A percentile compares a stretch with the other conserved stretches of the same genome.
Evolutionary conservation across 2,888 invertebrate species (phyloP).

Genomic region (Nymphalis urticae): DNA sequence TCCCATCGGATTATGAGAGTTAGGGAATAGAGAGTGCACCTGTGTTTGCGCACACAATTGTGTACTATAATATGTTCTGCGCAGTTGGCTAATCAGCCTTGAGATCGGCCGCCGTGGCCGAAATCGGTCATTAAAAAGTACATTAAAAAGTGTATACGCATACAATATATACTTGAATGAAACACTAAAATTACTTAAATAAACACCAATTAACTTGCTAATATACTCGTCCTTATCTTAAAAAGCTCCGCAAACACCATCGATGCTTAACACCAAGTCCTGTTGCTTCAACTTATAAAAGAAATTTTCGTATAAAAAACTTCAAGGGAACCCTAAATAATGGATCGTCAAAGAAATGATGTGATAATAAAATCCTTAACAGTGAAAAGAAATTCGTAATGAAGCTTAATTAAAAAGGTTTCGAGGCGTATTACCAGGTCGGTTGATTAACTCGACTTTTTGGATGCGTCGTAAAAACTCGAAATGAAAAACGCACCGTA

Average conservation of each 20-base stretch:
- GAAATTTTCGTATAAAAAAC: conserved; percentile 1
- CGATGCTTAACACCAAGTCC: too few species aligned
- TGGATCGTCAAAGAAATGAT: conserved; percentile 38
- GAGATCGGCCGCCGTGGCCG: too few species aligned
- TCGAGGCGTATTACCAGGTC: conserved; percentile 50
- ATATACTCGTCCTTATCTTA: neutral
- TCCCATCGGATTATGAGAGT: too few species aligned
- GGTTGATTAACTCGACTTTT: conserved; percentile 66
- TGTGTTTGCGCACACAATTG: too few species aligned
- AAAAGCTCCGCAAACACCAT: neutral
- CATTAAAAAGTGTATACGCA: too few species aligned
- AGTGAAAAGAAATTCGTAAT: conserved; percentile 60
- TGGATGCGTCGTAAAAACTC: conserved; percentile 62
- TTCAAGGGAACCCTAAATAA: conserved; percentile 9
- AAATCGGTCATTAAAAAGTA: too few species aligned
- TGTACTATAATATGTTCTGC: too few species aligned
- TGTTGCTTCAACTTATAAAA: neutral
- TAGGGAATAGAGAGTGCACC: too few species aligned
- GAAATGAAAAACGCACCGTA: conserved; percentile 53
- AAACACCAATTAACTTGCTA: neutral
- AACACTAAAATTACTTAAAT: too few species aligned
- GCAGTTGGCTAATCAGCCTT: too few species aligned
- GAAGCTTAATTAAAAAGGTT: conserved; percentile 73
- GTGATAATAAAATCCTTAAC: conserved; percentile 50
- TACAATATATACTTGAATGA: too few species aligned